A percentile compares a stretch with the other conserved stretches of the same genome.
phyloP scores from a whole-genome alignment of 2,797 vertebrate species.

The Phylloscopus collybita region DNA sequence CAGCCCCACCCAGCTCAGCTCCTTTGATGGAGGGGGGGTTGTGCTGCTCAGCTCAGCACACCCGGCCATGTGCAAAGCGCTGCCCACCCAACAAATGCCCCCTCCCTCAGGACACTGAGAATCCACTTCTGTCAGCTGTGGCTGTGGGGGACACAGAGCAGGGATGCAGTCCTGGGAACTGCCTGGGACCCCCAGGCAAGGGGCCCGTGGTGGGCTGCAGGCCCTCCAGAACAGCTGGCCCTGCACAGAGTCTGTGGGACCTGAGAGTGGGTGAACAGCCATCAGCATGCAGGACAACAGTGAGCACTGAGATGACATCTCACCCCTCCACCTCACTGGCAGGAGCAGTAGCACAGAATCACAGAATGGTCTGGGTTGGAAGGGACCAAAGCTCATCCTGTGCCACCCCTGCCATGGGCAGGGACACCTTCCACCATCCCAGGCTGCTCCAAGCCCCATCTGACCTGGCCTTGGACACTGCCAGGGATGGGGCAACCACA shows the following conservation, averaged over 20 bases:
- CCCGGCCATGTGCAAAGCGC: fast-evolving
- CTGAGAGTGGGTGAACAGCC: fast-evolving
- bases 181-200: background rate
- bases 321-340: fast-evolving
- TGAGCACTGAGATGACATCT: background rate
- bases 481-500: background rate
- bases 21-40: fast-evolving
- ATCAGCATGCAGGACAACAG: fast-evolving
- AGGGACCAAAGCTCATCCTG: background rate
- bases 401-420: background rate
- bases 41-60: background rate
- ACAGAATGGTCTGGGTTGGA: background rate
- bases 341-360: background rate
- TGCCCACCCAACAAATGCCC: background rate
- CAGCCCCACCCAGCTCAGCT: background rate
- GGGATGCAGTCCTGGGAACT: background rate
- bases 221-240: background rate
- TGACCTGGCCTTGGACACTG: background rate
- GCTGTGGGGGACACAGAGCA: background rate
- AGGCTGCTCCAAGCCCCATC: background rate
- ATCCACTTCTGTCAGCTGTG: background rate
- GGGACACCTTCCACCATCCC: background rate
- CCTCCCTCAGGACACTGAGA: background rate
- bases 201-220: fast-evolving
- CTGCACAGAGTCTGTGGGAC: fast-evolving